phyloP scores from a whole-genome alignment of 2,888 invertebrate species.

The Mythimna albipuncta region DNA sequence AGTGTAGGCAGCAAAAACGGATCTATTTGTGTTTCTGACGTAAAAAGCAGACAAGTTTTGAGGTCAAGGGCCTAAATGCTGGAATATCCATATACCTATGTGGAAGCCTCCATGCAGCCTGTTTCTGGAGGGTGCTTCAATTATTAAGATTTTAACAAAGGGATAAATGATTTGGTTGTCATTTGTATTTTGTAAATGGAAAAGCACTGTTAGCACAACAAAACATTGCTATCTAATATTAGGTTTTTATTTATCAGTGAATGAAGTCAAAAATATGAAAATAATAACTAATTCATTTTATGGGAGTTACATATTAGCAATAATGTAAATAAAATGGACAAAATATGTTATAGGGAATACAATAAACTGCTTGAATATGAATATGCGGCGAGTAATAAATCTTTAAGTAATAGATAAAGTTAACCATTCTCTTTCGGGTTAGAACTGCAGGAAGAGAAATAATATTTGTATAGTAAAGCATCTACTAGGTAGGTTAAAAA shows the following conservation, averaged over 20 bases:
- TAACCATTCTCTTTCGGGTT: constrained; percentile 72
- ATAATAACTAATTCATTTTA: constrained; percentile 18
- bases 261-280: not conserved
- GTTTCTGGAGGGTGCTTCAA: not conserved
- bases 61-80: not conserved
- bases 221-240: no score
- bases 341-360: constrained; percentile 4
- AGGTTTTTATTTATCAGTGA: not conserved
- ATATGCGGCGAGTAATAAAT: constrained; percentile 7
- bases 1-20: constrained; percentile 28
- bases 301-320: constrained; percentile 14
- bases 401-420: constrained; percentile 14
- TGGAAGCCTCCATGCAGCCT: not conserved
- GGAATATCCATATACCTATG: not conserved
- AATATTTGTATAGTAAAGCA: constrained; percentile 11
- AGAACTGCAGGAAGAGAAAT: constrained; percentile 54
- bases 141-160: not conserved
- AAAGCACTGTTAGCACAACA: not conserved
- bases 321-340: constrained; percentile 3
- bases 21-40: constrained; percentile 11
- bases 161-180: not conserved
- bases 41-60: constrained; percentile 9
- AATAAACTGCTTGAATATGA: constrained; percentile 12
- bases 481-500: not conserved
- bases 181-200: not conserved